Evolutionary conservation across 2,888 invertebrate species (phyloP), one percentile per base, ranked within the genome.

Genomic region (Caenorhabditis uteleia): DNA sequence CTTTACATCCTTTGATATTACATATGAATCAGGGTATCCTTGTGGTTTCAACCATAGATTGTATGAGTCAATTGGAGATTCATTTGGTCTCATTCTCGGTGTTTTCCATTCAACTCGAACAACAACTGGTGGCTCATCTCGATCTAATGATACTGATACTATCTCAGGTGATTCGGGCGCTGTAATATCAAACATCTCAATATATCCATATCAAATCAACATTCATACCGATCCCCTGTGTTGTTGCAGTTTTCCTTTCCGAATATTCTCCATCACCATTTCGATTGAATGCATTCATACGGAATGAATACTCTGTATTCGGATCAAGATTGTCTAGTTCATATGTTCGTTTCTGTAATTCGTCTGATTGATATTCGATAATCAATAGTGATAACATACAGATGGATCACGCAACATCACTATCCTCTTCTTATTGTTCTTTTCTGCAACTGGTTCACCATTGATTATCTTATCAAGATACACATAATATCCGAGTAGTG

Each of bases 191-290:
- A 18, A 8, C 4, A 18, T 39, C 10, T 20, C 7, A 39, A 16
- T 14, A 20, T 1, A 36, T 6, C 10, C 5, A 27, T 12, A 12
- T 20, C 23, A 42, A 8, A 23, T 10, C 21, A 10, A 21, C 5
- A 6, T n/a, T n/a, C 75, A 70, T 42, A 83, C 82, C 77, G 44
- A 78, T 73, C 51, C 95, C 94, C 26, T 93, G 93, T 1, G 97
- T 98, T 85, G 89, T 51, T 23, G 82, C 90, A 2, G 93, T 90
- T 55, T 90, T 90, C 23, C 92, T 91, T 62, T 89, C 86, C 83
- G 94, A 94, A 70, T 94, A 88, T 84, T 92, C 91, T 20, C 98
- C 98, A 84, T 98, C 97, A 39, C 98, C 98, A 85, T 93, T 93
- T 68, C 94, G 88, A 3, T 97, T 98, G 64, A 95, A 87, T 0